These are phyloP conservation scores for Machaerirhynchus nigripectus DNA, from an alignment of 2,113 vertebrate species.

Conservation along the genomic window DNA sequence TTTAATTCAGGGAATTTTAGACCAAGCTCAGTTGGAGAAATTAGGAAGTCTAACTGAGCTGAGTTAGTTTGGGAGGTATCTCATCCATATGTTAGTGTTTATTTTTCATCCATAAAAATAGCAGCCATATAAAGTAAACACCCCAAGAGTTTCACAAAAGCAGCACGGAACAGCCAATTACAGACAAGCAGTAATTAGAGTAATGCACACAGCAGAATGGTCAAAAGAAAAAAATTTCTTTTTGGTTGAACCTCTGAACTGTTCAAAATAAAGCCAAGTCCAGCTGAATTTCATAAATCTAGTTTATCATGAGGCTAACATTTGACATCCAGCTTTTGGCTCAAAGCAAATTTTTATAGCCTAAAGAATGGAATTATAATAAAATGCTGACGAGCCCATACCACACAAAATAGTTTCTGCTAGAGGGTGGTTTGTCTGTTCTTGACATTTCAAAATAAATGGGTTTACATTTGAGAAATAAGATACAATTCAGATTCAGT, in stretches of 20 bases:
- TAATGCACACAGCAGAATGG: not conserved
- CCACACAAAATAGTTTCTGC: not conserved
- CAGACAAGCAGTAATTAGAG: not conserved
- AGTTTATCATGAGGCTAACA: not conserved
- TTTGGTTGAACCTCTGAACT: not conserved
- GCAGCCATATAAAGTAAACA: not conserved
- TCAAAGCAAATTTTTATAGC: not conserved
- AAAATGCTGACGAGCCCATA: constrained; percentile 1
- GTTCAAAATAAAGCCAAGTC: not conserved
- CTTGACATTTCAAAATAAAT: not conserved
- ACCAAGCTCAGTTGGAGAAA: not conserved
- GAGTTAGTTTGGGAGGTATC: not conserved
- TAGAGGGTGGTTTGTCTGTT: not conserved
- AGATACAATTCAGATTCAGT: not conserved
- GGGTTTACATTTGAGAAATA: not conserved
- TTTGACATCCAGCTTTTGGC: not conserved
- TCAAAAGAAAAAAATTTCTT: not conserved
- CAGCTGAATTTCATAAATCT: not conserved
- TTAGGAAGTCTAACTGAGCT: not conserved
- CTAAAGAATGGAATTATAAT: not conserved
- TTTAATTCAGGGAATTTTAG: not conserved
- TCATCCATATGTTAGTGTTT: not conserved
- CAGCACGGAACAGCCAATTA: not conserved
- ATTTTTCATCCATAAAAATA: not conserved
- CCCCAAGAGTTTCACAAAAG: not conserved